Evolutionary conservation across 2,888 invertebrate species (phyloP).

Genomic region (Plebejus melissa): DNA sequence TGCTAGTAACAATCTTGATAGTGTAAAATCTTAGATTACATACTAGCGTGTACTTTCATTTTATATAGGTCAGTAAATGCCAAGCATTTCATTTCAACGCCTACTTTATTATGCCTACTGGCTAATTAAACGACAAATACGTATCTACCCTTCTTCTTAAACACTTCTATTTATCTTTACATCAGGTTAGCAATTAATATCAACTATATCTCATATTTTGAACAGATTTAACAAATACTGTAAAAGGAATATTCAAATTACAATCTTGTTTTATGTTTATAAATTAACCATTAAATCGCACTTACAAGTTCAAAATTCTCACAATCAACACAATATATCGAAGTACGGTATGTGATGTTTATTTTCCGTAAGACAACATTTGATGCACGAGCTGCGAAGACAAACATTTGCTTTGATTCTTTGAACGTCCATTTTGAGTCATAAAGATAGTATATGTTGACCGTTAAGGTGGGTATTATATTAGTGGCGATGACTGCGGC

Average conservation of each 20-base stretch:
- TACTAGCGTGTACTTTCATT: neutral
- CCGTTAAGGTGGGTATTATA: slow-evolving; percentile 13
- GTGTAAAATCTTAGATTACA: slow-evolving; percentile 2
- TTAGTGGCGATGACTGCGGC: neutral
- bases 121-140: neutral
- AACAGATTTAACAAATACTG: too few species aligned
- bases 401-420: slow-evolving; percentile 36
- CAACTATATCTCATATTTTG: neutral
- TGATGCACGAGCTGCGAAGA: slow-evolving; percentile 35
- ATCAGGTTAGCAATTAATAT: neutral
- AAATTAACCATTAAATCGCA: too few species aligned
- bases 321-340: neutral
- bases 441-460: slow-evolving; percentile 33
- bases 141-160: neutral
- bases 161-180: neutral
- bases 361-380: slow-evolving; percentile 32
- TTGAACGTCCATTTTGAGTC: slow-evolving; percentile 38
- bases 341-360: neutral
- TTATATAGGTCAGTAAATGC: neutral
- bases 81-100: neutral
- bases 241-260: neutral
- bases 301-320: neutral
- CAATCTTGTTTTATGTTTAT: neutral
- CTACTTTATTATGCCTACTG: neutral
- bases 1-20: neutral